phyloP scores from a whole-genome alignment of 2,797 vertebrate species.

The Sebastes minor region DNA sequence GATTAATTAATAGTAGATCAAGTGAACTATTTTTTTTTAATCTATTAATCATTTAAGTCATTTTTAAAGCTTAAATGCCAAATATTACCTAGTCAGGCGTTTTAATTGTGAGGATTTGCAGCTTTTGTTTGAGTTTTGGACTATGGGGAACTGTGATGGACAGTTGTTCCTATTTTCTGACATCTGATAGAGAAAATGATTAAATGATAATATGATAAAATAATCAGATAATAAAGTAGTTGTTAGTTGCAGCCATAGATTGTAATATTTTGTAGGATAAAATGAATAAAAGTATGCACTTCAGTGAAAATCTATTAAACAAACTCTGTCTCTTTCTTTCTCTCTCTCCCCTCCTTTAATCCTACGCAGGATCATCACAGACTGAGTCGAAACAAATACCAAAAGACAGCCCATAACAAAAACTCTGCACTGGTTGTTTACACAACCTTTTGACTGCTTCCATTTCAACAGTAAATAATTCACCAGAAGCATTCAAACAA shows the following conservation, averaged over 20 bases:
- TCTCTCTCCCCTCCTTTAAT: constrained; percentile 22
- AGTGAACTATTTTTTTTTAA: not conserved
- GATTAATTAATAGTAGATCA: not conserved
- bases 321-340: constrained; percentile 13
- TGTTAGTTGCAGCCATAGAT: not conserved
- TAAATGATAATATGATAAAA: not conserved
- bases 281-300: not conserved
- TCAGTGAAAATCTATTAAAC: constrained; percentile 16
- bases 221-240: not conserved
- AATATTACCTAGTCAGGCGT: not conserved
- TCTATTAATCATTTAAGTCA: not conserved
- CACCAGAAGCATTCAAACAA: constrained; percentile 41
- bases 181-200: not conserved
- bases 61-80: not conserved
- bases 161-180: not conserved
- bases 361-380: constrained; percentile 33
- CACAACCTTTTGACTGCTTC: constrained; percentile 41
- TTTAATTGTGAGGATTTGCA: not conserved
- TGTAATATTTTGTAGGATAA: not conserved
- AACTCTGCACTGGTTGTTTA: constrained; percentile 41
- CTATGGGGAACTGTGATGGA: not conserved
- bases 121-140: not conserved
- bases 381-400: constrained; percentile 27
- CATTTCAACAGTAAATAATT: constrained; percentile 55
- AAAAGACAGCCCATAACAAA: constrained; percentile 12